phyloP scores from a whole-genome alignment of 2,113 vertebrate genomes.

The Terrapene triunguis region DNA sequence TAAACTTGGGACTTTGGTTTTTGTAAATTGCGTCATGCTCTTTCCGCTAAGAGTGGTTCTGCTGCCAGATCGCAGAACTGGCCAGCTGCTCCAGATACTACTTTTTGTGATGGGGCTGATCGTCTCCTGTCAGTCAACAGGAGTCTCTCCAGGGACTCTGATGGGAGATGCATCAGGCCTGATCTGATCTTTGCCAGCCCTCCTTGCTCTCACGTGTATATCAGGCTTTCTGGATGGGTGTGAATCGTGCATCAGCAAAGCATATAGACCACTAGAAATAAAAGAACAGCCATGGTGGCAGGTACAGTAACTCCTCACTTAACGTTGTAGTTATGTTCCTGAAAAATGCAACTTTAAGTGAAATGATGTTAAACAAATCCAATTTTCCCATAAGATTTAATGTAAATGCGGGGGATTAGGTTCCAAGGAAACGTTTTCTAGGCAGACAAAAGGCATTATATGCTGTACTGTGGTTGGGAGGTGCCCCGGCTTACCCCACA shows the following conservation, averaged over 20 bases:
- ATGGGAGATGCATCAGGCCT: fast-evolving
- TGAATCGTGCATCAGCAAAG: fast-evolving
- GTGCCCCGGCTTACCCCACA: too few species aligned
- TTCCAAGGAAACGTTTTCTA: too few species aligned
- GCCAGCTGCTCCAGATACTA: neutral
- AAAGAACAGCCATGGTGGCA: neutral
- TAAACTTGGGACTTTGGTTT: neutral
- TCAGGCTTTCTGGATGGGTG: neutral
- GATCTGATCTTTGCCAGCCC: neutral
- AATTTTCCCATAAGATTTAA: too few species aligned
- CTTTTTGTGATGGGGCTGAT: neutral
- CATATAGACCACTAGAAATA: neutral
- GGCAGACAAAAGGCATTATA: too few species aligned
- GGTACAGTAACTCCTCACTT: too few species aligned
- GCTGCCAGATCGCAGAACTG: neutral
- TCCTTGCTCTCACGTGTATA: neutral
- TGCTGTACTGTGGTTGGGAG: too few species aligned
- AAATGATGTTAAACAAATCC: too few species aligned
- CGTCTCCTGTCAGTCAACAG: neutral
- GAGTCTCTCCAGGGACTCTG: neutral
- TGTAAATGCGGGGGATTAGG: too few species aligned
- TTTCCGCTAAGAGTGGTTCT: neutral
- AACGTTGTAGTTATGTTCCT: too few species aligned
- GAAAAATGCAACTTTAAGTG: too few species aligned
- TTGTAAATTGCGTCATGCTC: fast-evolving